phyloP scores from a whole-genome alignment of 92 coral and sea anemone species.

The Epizoanthus rinbou region DNA sequence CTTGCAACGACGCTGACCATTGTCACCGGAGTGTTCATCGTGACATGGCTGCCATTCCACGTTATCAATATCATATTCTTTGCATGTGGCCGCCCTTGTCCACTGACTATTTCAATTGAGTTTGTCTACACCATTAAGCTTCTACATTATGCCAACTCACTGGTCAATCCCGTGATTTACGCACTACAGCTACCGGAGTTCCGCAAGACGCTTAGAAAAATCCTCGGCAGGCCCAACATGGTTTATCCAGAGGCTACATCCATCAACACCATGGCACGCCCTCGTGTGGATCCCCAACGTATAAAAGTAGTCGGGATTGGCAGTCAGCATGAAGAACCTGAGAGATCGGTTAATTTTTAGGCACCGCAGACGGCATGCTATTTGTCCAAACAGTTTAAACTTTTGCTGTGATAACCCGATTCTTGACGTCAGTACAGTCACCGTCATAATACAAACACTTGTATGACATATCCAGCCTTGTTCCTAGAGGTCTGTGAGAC shows the following conservation, averaged over 20 bases:
- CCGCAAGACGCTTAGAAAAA: constrained; percentile 47
- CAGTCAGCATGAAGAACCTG: background rate
- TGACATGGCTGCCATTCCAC: constrained; percentile 66
- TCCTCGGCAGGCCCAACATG: constrained; percentile 30
- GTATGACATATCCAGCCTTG: too few species aligned
- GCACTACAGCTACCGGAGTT: constrained; percentile 59
- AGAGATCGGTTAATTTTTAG: background rate
- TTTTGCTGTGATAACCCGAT: too few species aligned
- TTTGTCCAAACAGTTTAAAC: too few species aligned
- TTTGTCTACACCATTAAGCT: constrained; percentile 50
- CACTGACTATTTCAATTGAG: background rate
- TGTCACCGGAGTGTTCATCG: constrained; percentile 56
- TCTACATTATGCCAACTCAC: constrained; percentile 62
- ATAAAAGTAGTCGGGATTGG: background rate
- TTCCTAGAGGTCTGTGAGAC: too few species aligned
- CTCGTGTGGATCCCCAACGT: background rate
- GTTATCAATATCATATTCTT: constrained; percentile 48
- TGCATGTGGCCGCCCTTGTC: constrained; percentile 37
- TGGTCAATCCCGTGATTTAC: constrained; percentile 57
- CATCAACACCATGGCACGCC: background rate
- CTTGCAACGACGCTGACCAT: constrained; percentile 53
- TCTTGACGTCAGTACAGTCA: too few species aligned
- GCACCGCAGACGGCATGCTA: too few species aligned
- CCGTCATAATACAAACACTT: too few species aligned
- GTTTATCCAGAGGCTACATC: constrained; percentile 24